Evolutionary conservation across 2,113 vertebrate species (phyloP).

Genomic region (Cephalopterus ornatus): DNA sequence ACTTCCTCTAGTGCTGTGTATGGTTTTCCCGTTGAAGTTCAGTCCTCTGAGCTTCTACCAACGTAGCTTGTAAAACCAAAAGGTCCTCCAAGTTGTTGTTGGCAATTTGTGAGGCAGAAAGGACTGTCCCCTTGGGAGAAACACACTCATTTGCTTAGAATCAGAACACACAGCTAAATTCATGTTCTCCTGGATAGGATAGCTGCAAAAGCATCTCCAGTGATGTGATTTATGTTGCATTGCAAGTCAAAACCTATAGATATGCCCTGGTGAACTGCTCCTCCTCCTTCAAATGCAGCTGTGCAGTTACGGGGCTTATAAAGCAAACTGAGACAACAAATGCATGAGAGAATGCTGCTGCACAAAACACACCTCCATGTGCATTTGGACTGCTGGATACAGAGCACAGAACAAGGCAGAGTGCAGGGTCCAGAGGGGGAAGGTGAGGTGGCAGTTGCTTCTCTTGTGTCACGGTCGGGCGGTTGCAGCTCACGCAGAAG

Average conservation of each 20-base stretch:
- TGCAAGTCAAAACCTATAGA: not conserved
- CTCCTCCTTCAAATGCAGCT: not conserved
- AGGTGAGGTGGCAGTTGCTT: not conserved
- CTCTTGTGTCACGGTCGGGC: not conserved
- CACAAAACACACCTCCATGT: fast-evolving
- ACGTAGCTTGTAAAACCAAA: not conserved
- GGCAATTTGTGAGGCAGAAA: not conserved
- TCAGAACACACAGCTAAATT: not conserved
- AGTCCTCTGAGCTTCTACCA: not conserved
- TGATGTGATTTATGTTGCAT: not conserved
- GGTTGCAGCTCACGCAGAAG: not conserved
- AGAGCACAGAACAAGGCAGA: not conserved
- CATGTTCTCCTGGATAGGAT: not conserved
- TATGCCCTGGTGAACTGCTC: not conserved
- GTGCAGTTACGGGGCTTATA: fast-evolving
- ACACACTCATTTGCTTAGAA: not conserved
- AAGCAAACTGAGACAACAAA: not conserved
- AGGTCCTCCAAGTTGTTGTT: not conserved
- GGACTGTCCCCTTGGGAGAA: not conserved
- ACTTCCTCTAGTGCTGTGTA: not conserved
- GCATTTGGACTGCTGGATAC: not conserved
- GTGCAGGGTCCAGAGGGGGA: not conserved
- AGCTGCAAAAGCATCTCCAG: not conserved
- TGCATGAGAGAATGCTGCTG: not conserved
- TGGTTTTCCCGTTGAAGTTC: not conserved